Base-by-base conservation (phyloP, 1,140 invertebrate genomes). In the Battus philenor region DNA sequence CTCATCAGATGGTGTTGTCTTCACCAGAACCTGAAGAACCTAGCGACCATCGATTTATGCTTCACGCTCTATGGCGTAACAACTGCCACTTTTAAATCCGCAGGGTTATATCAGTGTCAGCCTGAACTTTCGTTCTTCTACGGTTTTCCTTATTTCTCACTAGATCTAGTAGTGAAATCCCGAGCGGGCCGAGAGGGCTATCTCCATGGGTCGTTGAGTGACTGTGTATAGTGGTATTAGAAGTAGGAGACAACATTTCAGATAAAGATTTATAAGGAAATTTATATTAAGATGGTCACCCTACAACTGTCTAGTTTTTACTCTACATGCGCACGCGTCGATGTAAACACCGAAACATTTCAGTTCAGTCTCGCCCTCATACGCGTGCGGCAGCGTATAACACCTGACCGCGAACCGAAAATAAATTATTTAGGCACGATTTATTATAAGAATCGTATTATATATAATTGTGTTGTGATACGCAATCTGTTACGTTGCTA, bases 281-380 rank as follows among this genome's bases (percentile, higher is more conserved):
- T 22, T 4, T 22, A 22, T 22, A 7, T 4, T 7, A 22, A 22
- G 8, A 18, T 39, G 22, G 36, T 39, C 22, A 26, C 20, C 22
- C n/a, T 39, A 16, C 20, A 1, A 10, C 22, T 8, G 20, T 6
- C 22, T 16, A 9, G 34, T n/a, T n/a, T 17, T 38, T 36, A 36
- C 17, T 54, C 45, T 38, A 50, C 38, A 51, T 53, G 63, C 66
- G 68, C 68, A 60, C 17, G 61, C 47, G 53, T 16, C 33, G 49
- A 31, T 60, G 41, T 33, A 45, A 47, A 54, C 18, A 55, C 41
- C 22, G 10, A 38, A 7, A 24, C 33, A 48, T 47, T 50, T 55
- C 47, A 62, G 58, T 59, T 54, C 39, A 49, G 56, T 50, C 53
- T 53, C 27, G 52, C 22, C 41, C 29, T 45, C 33, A 60, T 33